Conservation (phyloP, 1,140 invertebrate genomes). For the Antheraea pernyi region DNA sequence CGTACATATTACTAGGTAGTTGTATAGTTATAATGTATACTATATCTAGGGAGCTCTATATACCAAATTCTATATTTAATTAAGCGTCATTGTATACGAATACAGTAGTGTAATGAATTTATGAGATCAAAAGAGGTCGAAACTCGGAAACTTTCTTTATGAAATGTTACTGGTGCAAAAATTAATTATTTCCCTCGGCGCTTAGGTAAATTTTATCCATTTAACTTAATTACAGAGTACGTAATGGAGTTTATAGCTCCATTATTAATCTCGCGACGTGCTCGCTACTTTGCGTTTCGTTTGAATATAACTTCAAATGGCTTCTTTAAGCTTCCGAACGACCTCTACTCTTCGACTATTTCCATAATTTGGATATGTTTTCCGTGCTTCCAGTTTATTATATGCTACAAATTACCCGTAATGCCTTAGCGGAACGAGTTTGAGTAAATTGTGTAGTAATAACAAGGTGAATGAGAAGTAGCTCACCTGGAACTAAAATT, state of each 20-base stretch:
- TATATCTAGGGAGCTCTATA: no score
- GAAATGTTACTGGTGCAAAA: conserved; percentile 42
- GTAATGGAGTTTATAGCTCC: conserved; percentile 64
- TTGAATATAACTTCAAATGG: conserved; percentile 42
- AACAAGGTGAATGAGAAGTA: not conserved
- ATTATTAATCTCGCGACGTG: conserved; percentile 64
- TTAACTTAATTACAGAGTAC: conserved; percentile 65
- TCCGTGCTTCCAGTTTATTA: conserved; percentile 3
- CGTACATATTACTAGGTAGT: no score
- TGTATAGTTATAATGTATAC: no score
- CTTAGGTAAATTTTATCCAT: conserved; percentile 63
- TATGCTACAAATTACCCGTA: not conserved
- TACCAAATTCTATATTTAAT: not conserved
- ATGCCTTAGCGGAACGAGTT: not conserved
- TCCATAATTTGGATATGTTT: conserved; percentile 13
- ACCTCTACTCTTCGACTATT: conserved; percentile 15
- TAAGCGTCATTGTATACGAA: not conserved
- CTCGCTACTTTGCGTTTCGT: conserved; percentile 32
- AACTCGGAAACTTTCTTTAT: conserved; percentile 24
- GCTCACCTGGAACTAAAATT: not conserved
- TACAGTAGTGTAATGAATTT: not conserved
- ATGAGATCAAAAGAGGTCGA: conserved; percentile 16
- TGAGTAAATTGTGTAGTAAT: not conserved
- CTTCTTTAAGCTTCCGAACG: conserved; percentile 27
- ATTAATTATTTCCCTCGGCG: conserved; percentile 56